phyloP scores from a whole-genome alignment of 2,888 invertebrate genomes.

The Ornithoptera alexandrae region DNA sequence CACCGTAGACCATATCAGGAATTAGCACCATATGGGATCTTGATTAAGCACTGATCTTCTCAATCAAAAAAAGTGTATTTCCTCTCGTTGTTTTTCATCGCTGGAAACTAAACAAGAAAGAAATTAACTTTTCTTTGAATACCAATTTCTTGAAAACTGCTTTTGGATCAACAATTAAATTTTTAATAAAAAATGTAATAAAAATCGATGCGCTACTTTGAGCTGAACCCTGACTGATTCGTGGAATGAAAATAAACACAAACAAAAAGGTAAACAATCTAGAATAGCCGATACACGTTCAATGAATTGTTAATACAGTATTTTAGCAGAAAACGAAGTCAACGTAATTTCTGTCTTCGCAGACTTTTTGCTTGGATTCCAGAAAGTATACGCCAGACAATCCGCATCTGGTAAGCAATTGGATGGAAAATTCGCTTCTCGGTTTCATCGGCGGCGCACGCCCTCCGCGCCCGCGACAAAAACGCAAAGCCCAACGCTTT shows the following conservation, averaged over 20 bases:
- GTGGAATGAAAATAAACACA: neutral
- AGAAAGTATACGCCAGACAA: slow-evolving; percentile 18
- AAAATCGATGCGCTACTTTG: too few species aligned
- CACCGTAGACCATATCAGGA: too few species aligned
- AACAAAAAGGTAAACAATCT: neutral
- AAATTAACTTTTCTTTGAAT: too few species aligned
- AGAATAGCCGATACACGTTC: neutral
- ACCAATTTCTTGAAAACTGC: too few species aligned
- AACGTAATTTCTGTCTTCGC: slow-evolving; percentile 7
- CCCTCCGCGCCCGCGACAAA: slow-evolving; percentile 13
- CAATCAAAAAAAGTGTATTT: too few species aligned
- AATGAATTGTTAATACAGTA: neutral
- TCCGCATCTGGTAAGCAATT: slow-evolving; percentile 31
- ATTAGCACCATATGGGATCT: too few species aligned
- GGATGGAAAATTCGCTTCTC: slow-evolving; percentile 31
- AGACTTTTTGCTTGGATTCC: slow-evolving; percentile 12
- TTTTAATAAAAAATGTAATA: too few species aligned
- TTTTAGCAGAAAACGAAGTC: neutral
- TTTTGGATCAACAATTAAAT: too few species aligned
- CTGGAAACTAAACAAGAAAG: too few species aligned
- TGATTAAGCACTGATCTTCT: too few species aligned
- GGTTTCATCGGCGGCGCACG: slow-evolving; percentile 17
- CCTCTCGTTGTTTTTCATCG: too few species aligned
- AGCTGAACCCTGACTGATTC: too few species aligned
- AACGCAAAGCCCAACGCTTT: slow-evolving; percentile 22